phyloP scores from a whole-genome alignment of 2,888 invertebrate species.

The Timema podura region DNA sequence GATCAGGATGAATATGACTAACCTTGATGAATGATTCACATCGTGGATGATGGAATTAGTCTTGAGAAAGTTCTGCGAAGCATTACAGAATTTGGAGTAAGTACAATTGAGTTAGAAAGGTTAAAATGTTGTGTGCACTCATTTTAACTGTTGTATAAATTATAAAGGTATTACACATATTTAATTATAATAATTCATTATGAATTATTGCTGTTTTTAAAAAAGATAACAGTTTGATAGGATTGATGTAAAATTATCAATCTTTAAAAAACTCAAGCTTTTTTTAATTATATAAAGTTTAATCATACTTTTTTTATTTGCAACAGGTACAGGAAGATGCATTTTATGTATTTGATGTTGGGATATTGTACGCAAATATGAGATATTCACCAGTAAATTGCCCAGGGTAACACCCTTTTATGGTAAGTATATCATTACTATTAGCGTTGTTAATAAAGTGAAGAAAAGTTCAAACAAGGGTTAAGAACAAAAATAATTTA shows the following conservation, averaged over 20 bases:
- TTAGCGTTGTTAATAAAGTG: not conserved
- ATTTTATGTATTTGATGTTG: conserved; percentile 85
- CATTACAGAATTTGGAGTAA: conserved; percentile 53
- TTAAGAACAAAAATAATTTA: no score
- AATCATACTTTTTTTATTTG: no score
- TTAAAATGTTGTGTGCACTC: no score
- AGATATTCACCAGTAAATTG: conserved; percentile 76
- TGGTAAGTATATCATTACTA: conserved; percentile 53
- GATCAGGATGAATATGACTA: conserved; percentile 53
- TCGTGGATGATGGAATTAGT: conserved; percentile 58
- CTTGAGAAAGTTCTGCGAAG: conserved; percentile 58
- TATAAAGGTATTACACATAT: no score
- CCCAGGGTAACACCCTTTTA: conserved; percentile 90
- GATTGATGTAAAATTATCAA: no score
- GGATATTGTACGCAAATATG: conserved; percentile 80
- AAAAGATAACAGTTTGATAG: no score
- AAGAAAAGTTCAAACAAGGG: no score
- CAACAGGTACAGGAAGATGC: conserved; percentile 74
- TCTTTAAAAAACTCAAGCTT: no score
- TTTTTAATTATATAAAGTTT: no score
- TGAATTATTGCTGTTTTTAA: no score
- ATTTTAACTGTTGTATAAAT: no score
- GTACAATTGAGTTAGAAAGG: conserved; percentile 14
- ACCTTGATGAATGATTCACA: conserved; percentile 58
- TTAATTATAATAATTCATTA: no score